Evolutionary conservation across 2,888 invertebrate species (phyloP).

Genomic region (Bhutanitis thaidina): DNA sequence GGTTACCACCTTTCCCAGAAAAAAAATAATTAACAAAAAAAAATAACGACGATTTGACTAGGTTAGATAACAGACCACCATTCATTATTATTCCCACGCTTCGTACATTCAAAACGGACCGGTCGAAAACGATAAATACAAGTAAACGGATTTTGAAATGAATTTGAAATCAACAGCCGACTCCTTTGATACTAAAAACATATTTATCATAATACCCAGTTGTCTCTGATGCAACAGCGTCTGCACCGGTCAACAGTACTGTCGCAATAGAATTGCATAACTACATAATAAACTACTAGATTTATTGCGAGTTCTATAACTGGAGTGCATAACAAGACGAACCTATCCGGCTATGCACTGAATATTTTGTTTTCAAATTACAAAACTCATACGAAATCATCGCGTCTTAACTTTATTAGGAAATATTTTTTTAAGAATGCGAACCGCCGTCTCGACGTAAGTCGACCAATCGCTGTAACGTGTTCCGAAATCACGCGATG

Average conservation of each 20-base stretch:
- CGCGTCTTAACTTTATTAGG: not conserved
- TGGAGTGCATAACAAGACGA: conserved; percentile 24
- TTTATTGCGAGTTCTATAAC: conserved; percentile 24
- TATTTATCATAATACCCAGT: not conserved
- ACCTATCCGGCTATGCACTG: conserved; percentile 12
- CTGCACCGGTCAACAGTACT: conserved; percentile 13
- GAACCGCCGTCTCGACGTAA: too few relatives aligned
- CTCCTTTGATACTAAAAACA: not conserved
- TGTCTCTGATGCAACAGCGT: not conserved
- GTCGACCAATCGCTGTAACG: too few relatives aligned
- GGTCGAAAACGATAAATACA: too few relatives aligned
- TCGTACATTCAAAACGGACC: too few relatives aligned
- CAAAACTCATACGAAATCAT: not conserved
- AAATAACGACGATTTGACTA: too few relatives aligned
- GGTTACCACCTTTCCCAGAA: too few relatives aligned
- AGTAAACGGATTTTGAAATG: too few relatives aligned
- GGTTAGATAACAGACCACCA: too few relatives aligned
- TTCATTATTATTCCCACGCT: too few relatives aligned
- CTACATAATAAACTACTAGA: conserved; percentile 19
- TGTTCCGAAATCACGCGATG: too few relatives aligned
- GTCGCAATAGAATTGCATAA: conserved; percentile 21
- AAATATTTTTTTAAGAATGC: not conserved
- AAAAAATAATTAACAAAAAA: too few relatives aligned
- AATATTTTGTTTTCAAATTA: conserved; percentile 13
- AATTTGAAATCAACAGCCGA: too few relatives aligned